phyloP scores from a whole-genome alignment of 2,797 vertebrate genomes.

The Propithecus perrieri region DNA sequence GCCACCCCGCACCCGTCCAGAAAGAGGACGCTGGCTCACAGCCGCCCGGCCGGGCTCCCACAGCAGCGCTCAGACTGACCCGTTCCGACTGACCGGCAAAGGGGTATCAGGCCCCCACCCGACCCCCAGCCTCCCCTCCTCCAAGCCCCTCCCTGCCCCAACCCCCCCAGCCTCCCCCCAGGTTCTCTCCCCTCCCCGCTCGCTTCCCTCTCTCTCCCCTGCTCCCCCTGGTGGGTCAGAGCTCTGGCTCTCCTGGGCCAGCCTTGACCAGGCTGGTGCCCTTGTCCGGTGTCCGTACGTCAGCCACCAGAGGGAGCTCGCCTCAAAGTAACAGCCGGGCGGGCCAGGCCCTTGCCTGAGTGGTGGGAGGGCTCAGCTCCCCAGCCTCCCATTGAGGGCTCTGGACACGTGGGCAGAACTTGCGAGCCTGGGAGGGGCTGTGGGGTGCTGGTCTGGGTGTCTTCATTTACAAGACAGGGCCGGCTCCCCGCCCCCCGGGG shows the following conservation, averaged over 20 bases:
- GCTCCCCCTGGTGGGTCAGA: not conserved
- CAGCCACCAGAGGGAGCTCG: constrained; percentile 56
- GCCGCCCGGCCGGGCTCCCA: not conserved
- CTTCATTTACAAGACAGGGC: not conserved
- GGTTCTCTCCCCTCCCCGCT: too few relatives aligned
- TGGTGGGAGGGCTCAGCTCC: too few relatives aligned
- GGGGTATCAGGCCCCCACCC: constrained; percentile 24
- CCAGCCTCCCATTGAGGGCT: not conserved
- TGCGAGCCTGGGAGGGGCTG: not conserved
- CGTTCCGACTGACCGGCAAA: not conserved
- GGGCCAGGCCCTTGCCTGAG: not conserved
- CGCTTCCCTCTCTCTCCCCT: too few relatives aligned
- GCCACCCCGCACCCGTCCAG: constrained; percentile 12
- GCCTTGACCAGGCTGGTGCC: not conserved
- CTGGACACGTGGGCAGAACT: not conserved
- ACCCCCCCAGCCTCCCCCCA: too few relatives aligned
- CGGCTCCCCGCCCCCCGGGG: not conserved
- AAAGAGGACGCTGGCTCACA: not conserved
- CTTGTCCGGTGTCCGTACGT: not conserved
- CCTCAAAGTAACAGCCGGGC: not conserved
- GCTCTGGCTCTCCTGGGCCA: not conserved
- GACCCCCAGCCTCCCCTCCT: not conserved
- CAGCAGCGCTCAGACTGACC: not conserved
- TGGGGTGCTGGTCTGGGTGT: not conserved
- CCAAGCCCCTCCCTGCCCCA: too few relatives aligned